Evolutionary conservation across 2,797 vertebrate genomes (phyloP).

Genomic region (Zalophus californianus): DNA sequence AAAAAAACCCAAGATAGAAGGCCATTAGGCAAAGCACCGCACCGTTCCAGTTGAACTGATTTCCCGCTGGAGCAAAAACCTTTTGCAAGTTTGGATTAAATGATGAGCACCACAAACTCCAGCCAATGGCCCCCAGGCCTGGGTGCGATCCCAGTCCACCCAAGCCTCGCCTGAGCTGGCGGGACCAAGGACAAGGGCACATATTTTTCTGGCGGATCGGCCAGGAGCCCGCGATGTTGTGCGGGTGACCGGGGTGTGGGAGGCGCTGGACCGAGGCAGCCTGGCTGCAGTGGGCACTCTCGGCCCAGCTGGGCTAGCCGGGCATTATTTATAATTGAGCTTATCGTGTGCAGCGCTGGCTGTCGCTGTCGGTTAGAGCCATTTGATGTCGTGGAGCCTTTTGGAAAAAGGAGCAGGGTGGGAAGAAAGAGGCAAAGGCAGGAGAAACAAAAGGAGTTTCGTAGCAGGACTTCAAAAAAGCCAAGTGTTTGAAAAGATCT

Average conservation of each 20-base stretch:
- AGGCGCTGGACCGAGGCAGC: background rate
- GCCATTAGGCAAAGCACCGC: background rate
- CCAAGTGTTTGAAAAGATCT: slow-evolving; percentile 62
- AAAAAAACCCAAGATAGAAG: background rate
- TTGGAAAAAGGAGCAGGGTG: slow-evolving; percentile 54
- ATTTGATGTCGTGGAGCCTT: slow-evolving; percentile 72
- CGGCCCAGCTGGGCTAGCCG: background rate
- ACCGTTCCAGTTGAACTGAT: too few relatives aligned
- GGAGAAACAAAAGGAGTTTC: slow-evolving; percentile 64
- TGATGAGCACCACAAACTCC: background rate
- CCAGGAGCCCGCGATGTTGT: background rate
- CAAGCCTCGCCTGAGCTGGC: background rate
- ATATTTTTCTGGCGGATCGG: slow-evolving; percentile 4
- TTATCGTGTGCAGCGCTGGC: slow-evolving; percentile 55
- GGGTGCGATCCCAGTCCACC: background rate
- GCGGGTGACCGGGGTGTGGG: background rate
- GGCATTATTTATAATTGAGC: slow-evolving; percentile 74
- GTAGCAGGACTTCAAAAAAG: slow-evolving; percentile 71
- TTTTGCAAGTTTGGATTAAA: background rate
- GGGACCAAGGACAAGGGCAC: background rate
- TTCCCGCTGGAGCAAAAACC: background rate
- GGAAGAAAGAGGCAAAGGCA: slow-evolving; percentile 68
- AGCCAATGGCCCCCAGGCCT: background rate
- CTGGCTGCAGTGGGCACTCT: background rate
- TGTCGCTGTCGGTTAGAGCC: background rate